Conservation (phyloP, 2,888 invertebrate genomes). For the Mongoloraphidia duomilia region DNA sequence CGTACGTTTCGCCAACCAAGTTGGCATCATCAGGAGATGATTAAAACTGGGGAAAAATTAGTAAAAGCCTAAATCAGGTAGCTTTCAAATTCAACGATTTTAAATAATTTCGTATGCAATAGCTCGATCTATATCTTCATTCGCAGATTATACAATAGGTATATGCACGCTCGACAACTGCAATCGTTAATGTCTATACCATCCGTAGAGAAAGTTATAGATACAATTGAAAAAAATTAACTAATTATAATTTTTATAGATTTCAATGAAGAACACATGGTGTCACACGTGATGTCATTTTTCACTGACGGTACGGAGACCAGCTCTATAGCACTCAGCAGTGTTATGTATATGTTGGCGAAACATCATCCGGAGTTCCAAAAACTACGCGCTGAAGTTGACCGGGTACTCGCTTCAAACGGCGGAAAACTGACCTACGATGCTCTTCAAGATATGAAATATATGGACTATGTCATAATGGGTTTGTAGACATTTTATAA, state of each 20-base stretch:
- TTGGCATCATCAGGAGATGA: too few relatives aligned
- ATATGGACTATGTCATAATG: constrained; percentile 31
- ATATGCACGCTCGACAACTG: too few relatives aligned
- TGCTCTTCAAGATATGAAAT: constrained; percentile 30
- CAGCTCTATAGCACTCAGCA: constrained; percentile 33
- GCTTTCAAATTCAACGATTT: too few relatives aligned
- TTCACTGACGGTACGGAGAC: constrained; percentile 40
- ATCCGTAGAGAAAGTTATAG: too few relatives aligned
- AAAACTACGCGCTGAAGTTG: constrained; percentile 29
- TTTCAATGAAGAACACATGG: constrained; percentile 29
- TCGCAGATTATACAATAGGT: too few relatives aligned
- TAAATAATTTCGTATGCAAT: too few relatives aligned
- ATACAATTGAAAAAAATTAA: background rate
- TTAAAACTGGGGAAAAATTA: too few relatives aligned
- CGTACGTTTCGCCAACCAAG: too few relatives aligned
- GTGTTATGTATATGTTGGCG: constrained; percentile 32
- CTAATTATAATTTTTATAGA: constrained; percentile 9
- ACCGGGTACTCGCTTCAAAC: constrained; percentile 23
- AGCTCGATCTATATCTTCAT: too few relatives aligned
- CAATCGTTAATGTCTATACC: too few relatives aligned
- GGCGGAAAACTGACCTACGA: constrained; percentile 31
- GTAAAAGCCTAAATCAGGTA: too few relatives aligned
- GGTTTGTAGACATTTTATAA: constrained; percentile 21
- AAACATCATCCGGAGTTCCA: constrained; percentile 29
- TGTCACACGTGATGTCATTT: constrained; percentile 39